phyloP scores from a whole-genome alignment of 37 sponge, comb jelly and placozoan genomes.

The Dysidea cf. avara region DNA sequence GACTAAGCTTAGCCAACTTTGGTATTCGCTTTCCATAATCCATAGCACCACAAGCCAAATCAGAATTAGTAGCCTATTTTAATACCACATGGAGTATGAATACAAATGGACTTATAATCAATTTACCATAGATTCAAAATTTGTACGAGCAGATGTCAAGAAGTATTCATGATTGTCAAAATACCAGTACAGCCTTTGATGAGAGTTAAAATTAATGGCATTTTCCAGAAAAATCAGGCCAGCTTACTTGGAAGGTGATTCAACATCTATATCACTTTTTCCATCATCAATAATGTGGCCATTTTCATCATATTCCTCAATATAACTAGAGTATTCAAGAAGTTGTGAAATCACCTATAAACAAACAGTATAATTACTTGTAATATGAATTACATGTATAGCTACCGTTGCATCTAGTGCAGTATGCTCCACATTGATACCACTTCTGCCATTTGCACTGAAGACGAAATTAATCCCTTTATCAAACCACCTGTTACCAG shows the following conservation, averaged over 20 bases:
- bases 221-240: no score
- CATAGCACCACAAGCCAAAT: slow-evolving; percentile 14
- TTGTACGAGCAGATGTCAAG: no score
- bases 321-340: slow-evolving; percentile 40
- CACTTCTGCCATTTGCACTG: slow-evolving; percentile 15
- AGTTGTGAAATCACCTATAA: slow-evolving; percentile 47
- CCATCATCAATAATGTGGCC: slow-evolving; percentile 54
- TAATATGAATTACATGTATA: background rate
- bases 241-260: slow-evolving; percentile 31
- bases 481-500: slow-evolving; percentile 62
- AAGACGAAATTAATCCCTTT: slow-evolving; percentile 28
- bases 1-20: slow-evolving; percentile 64
- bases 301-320: slow-evolving; percentile 61
- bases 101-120: no score
- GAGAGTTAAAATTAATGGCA: no score
- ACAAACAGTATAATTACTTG: background rate
- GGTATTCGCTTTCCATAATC: slow-evolving; percentile 67
- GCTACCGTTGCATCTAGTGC: slow-evolving; percentile 69
- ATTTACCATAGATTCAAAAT: no score
- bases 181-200: no score
- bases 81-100: no score
- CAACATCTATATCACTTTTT: slow-evolving; percentile 4
- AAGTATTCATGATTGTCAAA: no score
- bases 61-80: slow-evolving; percentile 65
- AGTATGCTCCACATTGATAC: slow-evolving; percentile 72